Evolutionary conservation across 1,140 invertebrate species (phyloP), one percentile per base, ranked within the genome.

Genomic region (Drosophila athabasca): DNA sequence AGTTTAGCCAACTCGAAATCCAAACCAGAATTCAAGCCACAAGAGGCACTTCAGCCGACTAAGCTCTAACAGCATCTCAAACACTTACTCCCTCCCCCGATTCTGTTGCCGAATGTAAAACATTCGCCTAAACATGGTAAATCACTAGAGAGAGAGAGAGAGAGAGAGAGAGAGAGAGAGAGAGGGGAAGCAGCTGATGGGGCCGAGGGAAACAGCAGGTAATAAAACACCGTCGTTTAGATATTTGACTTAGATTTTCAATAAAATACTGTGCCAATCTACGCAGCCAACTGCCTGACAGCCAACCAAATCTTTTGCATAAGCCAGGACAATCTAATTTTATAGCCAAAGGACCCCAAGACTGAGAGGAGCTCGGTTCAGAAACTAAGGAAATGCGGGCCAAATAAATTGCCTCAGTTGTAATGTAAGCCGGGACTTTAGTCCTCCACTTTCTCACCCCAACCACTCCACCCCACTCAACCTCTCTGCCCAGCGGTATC

Each of bases 321-420:
- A 85, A 85, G 78, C 82, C 74, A 64, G 76, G 78, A 87, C 81
- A 85, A 85, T 85, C 82, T 81, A 87, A 85, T 85, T 85, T 85
- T 82, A 85, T 85, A 69, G 81, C 73, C 44, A 45, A 41, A 26
- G 22, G 24, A 26, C 24, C 24, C 24, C 24, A 5, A 6, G 24
- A 26, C 24, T 8, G 13, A n/a, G 13, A 48, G 39, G 3, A 24
- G 48, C 29, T 31, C 31, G 49, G 24, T 48, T 45, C 50, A 58
- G 31, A 11, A 62, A 19, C 22, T 35, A 53, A 11, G 57, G 45
- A 50, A 70, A 70, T 76, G 69, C 68, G 35, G 69, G 74, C 46
- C 59, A 85, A 85, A 85, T 82, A 87, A 82, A 87, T 87, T 87
- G 82, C 69, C 48, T 61, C 78, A 82, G 82, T 77, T 75, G 75